phyloP scores from a whole-genome alignment of 2,797 vertebrate species.

The Odontamblyopus rebecca region DNA sequence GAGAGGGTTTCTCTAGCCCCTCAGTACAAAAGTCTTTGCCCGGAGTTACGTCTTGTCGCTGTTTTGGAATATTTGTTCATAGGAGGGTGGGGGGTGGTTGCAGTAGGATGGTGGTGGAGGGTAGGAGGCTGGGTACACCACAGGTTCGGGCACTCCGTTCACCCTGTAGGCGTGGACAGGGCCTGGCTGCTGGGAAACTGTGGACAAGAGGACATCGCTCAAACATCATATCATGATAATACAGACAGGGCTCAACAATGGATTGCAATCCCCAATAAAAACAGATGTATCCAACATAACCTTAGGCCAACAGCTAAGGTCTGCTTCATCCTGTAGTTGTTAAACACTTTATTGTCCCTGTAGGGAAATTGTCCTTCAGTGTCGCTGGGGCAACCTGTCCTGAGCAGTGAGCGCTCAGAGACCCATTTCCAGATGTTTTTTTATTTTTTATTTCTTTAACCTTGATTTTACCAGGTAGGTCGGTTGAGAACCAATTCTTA shows the following conservation, averaged over 20 bases:
- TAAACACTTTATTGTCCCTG: neutral
- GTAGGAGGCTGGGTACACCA: constrained; percentile 80
- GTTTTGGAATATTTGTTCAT: constrained; percentile 91
- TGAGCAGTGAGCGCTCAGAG: neutral
- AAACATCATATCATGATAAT: neutral
- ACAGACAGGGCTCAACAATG: too few relatives aligned
- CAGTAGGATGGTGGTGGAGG: constrained; percentile 94
- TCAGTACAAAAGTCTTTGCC: neutral
- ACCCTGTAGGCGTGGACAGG: constrained; percentile 85
- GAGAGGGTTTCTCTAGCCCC: neutral
- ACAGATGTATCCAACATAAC: neutral
- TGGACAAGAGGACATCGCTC: neutral
- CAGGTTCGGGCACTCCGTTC: constrained; percentile 72
- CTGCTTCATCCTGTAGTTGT: neutral
- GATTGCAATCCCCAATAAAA: neutral
- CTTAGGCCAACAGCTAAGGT: too few relatives aligned
- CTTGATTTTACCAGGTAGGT: too few relatives aligned
- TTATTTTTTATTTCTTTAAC: too few relatives aligned
- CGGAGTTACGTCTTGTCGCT: constrained; percentile 75
- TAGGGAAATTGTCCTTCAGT: neutral
- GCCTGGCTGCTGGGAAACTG: constrained; percentile 87
- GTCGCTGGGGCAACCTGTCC: neutral
- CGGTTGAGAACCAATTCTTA: too few relatives aligned
- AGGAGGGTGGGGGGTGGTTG: constrained; percentile 92
- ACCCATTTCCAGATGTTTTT: too few relatives aligned